Evolutionary conservation across 1,140 invertebrate species (phyloP), one percentile per base, ranked within the genome.

Genomic region (Adoxophyes honmai): DNA sequence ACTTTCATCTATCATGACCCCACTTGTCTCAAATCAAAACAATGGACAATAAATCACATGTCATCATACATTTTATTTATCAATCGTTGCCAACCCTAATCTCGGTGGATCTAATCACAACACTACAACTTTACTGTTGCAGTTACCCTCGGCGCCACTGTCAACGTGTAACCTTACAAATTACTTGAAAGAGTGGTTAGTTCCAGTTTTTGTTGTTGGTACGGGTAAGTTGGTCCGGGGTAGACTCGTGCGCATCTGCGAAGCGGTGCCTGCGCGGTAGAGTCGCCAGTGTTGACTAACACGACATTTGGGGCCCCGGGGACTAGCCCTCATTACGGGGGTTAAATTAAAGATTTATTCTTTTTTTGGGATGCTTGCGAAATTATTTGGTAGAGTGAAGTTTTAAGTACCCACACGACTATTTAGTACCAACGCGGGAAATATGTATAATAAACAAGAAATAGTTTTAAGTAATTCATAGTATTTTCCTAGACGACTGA

Each of bases 91-190:
- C 58, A 37, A 59, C 70, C 64, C 67, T 76, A 81, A 85, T 81
- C 79, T 81, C 68, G 62, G 68, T 65, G 69, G 76, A 85, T 83
- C 77, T 81, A 81, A 86, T 81, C 76, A 68, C 68, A 64, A 78
- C 42, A 48, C 42, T 21, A 48, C 42, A 28, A 48, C n/a, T 10
- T 48, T 48, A 48, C 1, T n/a, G 11, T 48, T 48, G 5, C 42
- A 8, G n/a, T 14, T 48, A 13, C 10, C 0, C 7, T 21, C 4
- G 3, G n/a, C 42, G 18, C 16, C 9, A 11, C n/a, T 7, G 42
- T 48, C n/a, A 4, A 2, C 6, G 21, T 28, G 6, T 28, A 28
- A 2, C 21, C 21, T 6, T 28, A 28, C 21, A 28, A n/a, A n/a
- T n/a, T 28, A 6, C 6, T 28, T 28, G 21, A 28, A 28, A n/a